Evolutionary conservation across 2,113 vertebrate species (phyloP), one percentile per base, ranked within the genome.

Genomic region (Barnardius zonarius): DNA sequence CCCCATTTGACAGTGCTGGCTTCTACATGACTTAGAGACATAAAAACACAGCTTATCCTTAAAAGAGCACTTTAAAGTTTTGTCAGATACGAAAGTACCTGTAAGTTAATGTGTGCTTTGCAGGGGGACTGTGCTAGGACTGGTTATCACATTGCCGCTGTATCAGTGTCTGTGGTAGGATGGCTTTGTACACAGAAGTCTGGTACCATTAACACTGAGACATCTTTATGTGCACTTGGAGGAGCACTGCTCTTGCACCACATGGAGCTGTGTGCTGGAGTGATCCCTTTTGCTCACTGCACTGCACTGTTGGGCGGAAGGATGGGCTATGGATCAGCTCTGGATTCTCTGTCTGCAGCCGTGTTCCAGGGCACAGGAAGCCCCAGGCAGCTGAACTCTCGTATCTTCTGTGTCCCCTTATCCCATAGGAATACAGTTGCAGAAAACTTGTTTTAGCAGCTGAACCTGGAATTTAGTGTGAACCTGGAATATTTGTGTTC

Each of bases 81-180:
- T 82, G 95, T 92, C 87, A 94, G 93, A 92, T 75, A 23, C 6
- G 77, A 93, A 93, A 95, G 79, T 87, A 82, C 74, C 93, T 90
- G 30, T 20, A 28, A 84, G 77, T 86, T 57, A 67, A 51, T 55
- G 55, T n/a, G n/a, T 57, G 28, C 55, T 83, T 41, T 88, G 92
- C 44, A 55, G 41, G 43, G 66, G 43, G 39, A 23, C 61, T 3
- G 10, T 51, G 48, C 76, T 72, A 30, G 61, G 62, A n/a, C 43
- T 25, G 15, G 17, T 70, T 81, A 27, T 10, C 39, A 19, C 54
- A 41, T 92, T 61, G 55, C 31, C 14, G 25, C 75, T 78, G 15
- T 31, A 19, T 57, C n/a, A 75, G 16, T 25, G 5, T 55, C 18
- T 88, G 28, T 79, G 78, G 41, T 75, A 6, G 5, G n/a, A 13